phyloP scores from a whole-genome alignment of 2,888 invertebrate genomes.

The Tetranychus piercei region DNA sequence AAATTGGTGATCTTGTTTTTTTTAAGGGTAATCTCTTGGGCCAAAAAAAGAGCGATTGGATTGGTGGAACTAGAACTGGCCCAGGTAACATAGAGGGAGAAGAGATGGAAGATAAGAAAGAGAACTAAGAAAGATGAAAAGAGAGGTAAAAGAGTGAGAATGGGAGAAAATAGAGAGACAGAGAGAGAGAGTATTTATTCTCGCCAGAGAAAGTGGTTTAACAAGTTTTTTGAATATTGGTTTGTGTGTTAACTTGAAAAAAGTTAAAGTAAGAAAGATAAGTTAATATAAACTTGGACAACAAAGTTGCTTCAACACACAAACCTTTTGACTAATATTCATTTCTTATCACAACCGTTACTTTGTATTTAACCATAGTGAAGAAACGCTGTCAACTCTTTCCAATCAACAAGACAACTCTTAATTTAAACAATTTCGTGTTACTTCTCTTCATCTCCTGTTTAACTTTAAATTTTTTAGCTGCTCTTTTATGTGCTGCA shows the following conservation, averaged over 20 bases:
- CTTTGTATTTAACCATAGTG: not conserved
- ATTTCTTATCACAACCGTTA: not conserved
- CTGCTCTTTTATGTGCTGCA: too few species aligned
- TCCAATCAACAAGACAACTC: not conserved
- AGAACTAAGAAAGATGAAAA: not conserved
- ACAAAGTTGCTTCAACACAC: not conserved
- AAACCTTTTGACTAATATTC: not conserved
- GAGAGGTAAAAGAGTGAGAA: not conserved
- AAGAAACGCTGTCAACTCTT: not conserved
- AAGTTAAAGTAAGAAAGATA: not conserved
- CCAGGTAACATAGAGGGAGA: not conserved
- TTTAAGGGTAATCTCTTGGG: not conserved
- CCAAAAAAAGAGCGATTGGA: not conserved
- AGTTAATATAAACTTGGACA: too few species aligned
- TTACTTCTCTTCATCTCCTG: too few species aligned
- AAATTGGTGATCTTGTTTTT: too few species aligned
- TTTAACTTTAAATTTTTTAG: too few species aligned
- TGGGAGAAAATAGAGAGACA: conserved; percentile 7
- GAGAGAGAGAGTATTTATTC: not conserved
- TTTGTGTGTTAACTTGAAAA: not conserved
- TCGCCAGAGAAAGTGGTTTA: not conserved
- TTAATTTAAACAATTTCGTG: too few species aligned
- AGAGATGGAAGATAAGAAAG: conserved; percentile 2
- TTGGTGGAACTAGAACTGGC: not conserved
- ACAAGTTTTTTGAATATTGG: not conserved